Percentiles rank a stretch among this genome's conserved stretches.
Evolutionary conservation across 2,797 vertebrate species (phyloP).

Genomic region (Geotrypetes seraphini): DNA sequence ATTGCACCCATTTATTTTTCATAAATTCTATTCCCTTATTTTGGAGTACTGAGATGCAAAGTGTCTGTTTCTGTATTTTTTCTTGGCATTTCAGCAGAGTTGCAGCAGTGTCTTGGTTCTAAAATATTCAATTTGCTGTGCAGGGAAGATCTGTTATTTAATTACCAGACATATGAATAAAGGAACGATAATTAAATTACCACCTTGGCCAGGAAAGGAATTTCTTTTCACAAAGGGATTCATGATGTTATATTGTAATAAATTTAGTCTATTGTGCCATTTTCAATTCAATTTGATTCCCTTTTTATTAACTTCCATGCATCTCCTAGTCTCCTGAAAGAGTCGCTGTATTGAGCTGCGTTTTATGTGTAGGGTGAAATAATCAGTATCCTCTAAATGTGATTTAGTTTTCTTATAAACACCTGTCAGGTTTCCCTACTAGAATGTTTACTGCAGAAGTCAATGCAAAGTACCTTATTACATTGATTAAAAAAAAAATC

Average conservation of each 20-base stretch:
- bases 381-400: constrained; percentile 9
- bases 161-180: constrained; percentile 11
- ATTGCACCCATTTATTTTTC: too few species aligned
- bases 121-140: not conserved
- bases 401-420: constrained; percentile 20
- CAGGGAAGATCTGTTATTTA: constrained; percentile 21
- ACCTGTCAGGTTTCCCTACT: constrained; percentile 1
- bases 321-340: constrained; percentile 1
- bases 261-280: constrained; percentile 15
- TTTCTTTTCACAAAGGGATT: constrained; percentile 8
- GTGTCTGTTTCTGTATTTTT: too few species aligned
- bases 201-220: constrained; percentile 11
- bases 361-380: constrained; percentile 19
- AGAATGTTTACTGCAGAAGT: constrained; percentile 1
- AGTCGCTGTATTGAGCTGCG: constrained; percentile 4
- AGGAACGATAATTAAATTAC: constrained; percentile 23
- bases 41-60: too few species aligned
- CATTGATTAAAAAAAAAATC: not conserved
- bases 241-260: constrained; percentile 12
- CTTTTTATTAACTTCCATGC: constrained; percentile 25
- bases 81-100: too few species aligned
- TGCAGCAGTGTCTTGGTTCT: too few species aligned
- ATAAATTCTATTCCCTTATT: too few species aligned
- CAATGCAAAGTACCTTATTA: not conserved
- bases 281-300: constrained; percentile 23